Conservation (phyloP, 2,888 invertebrate genomes). For the Nasonia oneida region DNA sequence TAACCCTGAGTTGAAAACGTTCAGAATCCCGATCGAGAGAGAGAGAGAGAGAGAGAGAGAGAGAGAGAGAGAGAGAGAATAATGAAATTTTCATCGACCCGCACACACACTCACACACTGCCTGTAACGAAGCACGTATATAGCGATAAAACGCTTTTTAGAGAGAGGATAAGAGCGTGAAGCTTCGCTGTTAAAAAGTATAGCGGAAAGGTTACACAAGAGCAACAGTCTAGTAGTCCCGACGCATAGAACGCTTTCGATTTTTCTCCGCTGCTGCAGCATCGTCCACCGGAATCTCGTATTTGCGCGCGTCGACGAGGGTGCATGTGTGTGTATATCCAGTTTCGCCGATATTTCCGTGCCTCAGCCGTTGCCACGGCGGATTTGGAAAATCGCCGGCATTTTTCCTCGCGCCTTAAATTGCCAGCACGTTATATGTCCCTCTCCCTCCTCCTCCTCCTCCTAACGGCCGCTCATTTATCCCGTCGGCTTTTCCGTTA, state of each 20-base stretch:
- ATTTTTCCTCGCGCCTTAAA: slow-evolving; percentile 69
- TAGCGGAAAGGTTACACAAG: slow-evolving; percentile 14
- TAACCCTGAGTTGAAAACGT: slow-evolving; percentile 7
- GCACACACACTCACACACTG: neutral
- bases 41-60: slow-evolving; percentile 12
- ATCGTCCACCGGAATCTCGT: neutral
- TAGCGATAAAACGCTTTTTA: slow-evolving; percentile 21
- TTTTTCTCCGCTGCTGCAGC: neutral
- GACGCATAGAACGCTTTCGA: neutral
- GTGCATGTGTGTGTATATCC: neutral
- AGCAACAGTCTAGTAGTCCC: slow-evolving; percentile 27
- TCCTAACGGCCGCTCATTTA: slow-evolving; percentile 45
- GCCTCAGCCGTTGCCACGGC: slow-evolving; percentile 51
- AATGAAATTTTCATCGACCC: slow-evolving; percentile 39
- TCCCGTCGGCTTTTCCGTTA: slow-evolving; percentile 48
- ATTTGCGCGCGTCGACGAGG: neutral
- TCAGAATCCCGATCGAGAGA: neutral
- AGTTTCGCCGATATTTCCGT: slow-evolving; percentile 36
- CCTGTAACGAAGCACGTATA: slow-evolving; percentile 17
- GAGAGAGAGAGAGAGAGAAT: slow-evolving; percentile 21
- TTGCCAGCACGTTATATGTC: slow-evolving; percentile 63
- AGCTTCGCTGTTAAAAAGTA: slow-evolving; percentile 24
- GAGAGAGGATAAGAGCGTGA: neutral
- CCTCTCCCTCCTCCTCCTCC: neutral
- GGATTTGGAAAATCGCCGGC: slow-evolving; percentile 73